A percentile compares a stretch with the other conserved stretches of the same genome.
Conservation (phyloP, 2,888 invertebrate species). For the Penaeus monodon region DNA sequence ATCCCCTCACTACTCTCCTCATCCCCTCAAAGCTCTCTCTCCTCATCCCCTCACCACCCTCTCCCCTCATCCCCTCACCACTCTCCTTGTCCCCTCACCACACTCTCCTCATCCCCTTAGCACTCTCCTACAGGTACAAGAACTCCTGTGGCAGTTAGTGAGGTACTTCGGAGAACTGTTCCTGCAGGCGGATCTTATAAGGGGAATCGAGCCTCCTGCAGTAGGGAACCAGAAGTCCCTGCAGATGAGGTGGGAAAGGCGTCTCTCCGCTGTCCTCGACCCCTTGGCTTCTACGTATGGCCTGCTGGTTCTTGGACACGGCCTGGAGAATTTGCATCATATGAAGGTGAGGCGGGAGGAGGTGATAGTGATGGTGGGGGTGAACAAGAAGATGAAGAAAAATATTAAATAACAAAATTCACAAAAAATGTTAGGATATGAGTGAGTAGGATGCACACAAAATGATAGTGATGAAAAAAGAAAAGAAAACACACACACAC, state of each 20-base stretch:
- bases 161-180: slow-evolving; percentile 57
- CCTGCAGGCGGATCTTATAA: slow-evolving; percentile 43
- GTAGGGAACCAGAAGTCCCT: slow-evolving; percentile 45
- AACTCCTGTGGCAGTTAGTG: slow-evolving; percentile 41
- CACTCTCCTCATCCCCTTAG: not conserved
- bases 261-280: slow-evolving; percentile 17
- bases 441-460: too few relatives aligned
- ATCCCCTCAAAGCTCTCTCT: too few relatives aligned
- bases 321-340: slow-evolving; percentile 45
- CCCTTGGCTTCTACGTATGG: slow-evolving; percentile 53
- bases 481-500: too few relatives aligned
- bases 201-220: slow-evolving; percentile 49
- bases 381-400: too few relatives aligned
- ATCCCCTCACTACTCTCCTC: too few relatives aligned
- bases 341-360: slow-evolving; percentile 35
- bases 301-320: slow-evolving; percentile 44
- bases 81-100: too few relatives aligned
- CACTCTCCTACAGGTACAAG: slow-evolving; percentile 42
- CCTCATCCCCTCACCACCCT: too few relatives aligned
- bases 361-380: too few relatives aligned
- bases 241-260: slow-evolving; percentile 27
- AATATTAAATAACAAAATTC: too few relatives aligned
- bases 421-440: too few relatives aligned
- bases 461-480: too few relatives aligned
- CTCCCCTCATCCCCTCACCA: too few relatives aligned